Base-by-base conservation (phyloP, 2,888 invertebrate genomes). In the Emesis castigata region DNA sequence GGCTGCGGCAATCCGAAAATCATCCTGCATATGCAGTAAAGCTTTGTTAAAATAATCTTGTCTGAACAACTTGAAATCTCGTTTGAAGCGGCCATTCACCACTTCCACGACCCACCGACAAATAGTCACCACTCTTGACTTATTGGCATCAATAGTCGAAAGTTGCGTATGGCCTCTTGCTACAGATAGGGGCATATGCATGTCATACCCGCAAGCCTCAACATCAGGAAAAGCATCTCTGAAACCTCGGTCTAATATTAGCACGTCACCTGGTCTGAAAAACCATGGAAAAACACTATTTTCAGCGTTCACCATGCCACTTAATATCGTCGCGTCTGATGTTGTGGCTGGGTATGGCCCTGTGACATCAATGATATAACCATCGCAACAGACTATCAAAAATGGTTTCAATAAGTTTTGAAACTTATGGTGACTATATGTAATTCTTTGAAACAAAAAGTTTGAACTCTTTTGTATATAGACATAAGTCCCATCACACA, bases 381-480 rank as follows among this genome's bases (percentile, higher is more conserved):
- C 81, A 79, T 81, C 75, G 48, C 73, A 64, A 75, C 78, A 77
- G 53, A 80, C 77, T 48, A 81, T 66, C 9, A 80, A 26, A 48
- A 80, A 81, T 34, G 81, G 80, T 76, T 81, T 83, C 9, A 80
- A 39, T 61, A 77, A 70, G 58, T 79, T 77, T 44, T 70, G 75
- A 64, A 71, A 75, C 73, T 80, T 79, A 66, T 86, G 82, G 9
- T 83, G 69, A 22, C 65, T 64, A 64, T 82, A 84, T 22, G 80
- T 80, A n/a, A 75, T 66, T 71, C 81, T 85, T 73, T 85, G 81
- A 22, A 75, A 85, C 0, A 75, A 26, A 53, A 76, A 85, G 62
- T 85, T 85, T 4, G 77, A 65, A 69, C 83, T 83, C 61, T 84
- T 84, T 71, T 83, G 64, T 22, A 82, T 29, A 77, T 82, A 83